These are phyloP conservation scores for Drosophila maculinotata DNA, from an alignment of 2,888 invertebrate species.

Conservation along the genomic window DNA sequence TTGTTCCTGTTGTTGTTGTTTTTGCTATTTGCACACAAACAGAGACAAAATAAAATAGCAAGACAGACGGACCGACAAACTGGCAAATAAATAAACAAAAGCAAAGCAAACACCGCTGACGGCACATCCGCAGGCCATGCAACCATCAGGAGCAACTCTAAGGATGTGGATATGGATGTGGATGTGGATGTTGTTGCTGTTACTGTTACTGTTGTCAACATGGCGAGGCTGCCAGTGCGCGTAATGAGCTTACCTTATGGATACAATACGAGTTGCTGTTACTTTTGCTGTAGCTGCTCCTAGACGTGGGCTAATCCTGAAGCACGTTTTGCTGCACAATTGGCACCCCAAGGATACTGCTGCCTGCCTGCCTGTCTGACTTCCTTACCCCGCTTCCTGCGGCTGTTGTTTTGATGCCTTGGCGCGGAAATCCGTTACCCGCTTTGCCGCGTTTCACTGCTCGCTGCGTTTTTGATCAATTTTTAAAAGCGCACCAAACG, in stretches of 20 bases:
- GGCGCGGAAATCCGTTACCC: slow-evolving; percentile 70
- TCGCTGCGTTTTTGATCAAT: slow-evolving; percentile 54
- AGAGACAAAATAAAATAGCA: slow-evolving; percentile 51
- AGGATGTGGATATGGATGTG: slow-evolving; percentile 50
- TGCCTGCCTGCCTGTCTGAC: slow-evolving; percentile 21
- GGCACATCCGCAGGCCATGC: slow-evolving; percentile 66
- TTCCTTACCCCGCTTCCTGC: slow-evolving; percentile 65
- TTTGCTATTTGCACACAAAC: slow-evolving; percentile 51
- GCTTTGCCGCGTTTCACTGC: slow-evolving; percentile 45
- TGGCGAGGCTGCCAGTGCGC: slow-evolving; percentile 41
- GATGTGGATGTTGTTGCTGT: slow-evolving; percentile 8
- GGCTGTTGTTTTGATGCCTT: slow-evolving; percentile 59
- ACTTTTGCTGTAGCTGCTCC: slow-evolving; percentile 30
- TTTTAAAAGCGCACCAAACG: slow-evolving; percentile 63
- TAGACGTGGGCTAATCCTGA: slow-evolving; percentile 52
- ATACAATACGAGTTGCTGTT: slow-evolving; percentile 55
- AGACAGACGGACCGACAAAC: slow-evolving; percentile 34
- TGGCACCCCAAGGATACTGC: slow-evolving; percentile 54
- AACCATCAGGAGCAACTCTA: slow-evolving; percentile 35
- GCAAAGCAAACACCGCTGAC: slow-evolving; percentile 71
- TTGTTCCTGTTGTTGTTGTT: slow-evolving; percentile 51
- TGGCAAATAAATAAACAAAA: slow-evolving; percentile 74
- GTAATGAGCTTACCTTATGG: slow-evolving; percentile 76
- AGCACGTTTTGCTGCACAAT: slow-evolving; percentile 67
- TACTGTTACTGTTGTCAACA: slow-evolving; percentile 56